Conservation (phyloP, 2,113 vertebrate genomes). For the Otolemur garnettii region DNA sequence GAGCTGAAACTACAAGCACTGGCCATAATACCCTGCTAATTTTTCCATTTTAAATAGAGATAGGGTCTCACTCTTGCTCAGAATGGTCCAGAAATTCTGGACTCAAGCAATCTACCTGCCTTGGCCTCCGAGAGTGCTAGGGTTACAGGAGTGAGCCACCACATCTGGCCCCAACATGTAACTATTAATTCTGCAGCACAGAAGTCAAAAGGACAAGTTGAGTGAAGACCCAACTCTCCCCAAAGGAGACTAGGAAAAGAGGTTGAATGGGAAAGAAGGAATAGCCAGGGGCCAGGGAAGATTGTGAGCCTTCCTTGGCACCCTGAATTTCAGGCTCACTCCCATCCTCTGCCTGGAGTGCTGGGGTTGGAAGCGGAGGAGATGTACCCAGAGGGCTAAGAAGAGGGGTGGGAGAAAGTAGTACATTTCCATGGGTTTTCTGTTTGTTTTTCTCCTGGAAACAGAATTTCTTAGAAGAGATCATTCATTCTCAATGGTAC, state of each 20-base stretch:
- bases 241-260: neutral
- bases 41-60: too few relatives aligned
- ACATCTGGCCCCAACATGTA: too few relatives aligned
- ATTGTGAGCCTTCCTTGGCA: neutral
- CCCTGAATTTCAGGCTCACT: neutral
- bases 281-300: rapidly evolving
- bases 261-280: neutral
- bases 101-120: too few relatives aligned
- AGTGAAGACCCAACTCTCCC: neutral
- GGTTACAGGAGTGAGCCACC: too few relatives aligned
- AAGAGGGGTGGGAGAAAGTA: neutral
- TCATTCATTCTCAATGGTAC: neutral
- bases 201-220: neutral
- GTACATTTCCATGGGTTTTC: neutral
- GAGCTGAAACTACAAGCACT: too few relatives aligned
- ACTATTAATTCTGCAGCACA: neutral
- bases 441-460: slow-evolving; percentile 34
- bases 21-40: too few relatives aligned
- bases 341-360: rapidly evolving
- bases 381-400: neutral
- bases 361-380: neutral
- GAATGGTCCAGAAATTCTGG: too few relatives aligned
- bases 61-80: too few relatives aligned
- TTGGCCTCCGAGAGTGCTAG: too few relatives aligned
- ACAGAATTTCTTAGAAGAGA: slow-evolving; percentile 7